These are phyloP conservation scores for Archilochus colubris DNA, from an alignment of 2,113 vertebrate genomes.

Conservation along the genomic window DNA sequence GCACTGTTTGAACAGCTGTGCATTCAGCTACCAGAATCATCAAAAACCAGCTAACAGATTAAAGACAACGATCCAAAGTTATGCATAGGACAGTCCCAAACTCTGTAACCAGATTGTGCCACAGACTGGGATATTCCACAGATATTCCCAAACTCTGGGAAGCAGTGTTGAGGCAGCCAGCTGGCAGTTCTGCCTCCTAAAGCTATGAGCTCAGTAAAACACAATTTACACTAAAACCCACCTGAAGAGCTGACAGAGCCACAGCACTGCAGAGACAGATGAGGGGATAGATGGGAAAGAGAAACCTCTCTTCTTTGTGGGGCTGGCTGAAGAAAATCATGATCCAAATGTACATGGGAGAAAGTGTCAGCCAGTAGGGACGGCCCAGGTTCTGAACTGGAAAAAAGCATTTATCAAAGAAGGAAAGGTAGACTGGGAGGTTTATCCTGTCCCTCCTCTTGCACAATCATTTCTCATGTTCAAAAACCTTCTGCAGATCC, in stretches of 20 bases:
- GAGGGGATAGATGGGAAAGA: conserved; percentile 96
- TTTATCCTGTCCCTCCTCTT: not conserved
- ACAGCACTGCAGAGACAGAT: conserved; percentile 94
- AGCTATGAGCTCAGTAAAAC: not conserved
- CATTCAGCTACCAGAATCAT: not conserved
- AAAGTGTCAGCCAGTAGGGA: conserved; percentile 96
- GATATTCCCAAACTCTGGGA: not conserved
- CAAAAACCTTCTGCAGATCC: not conserved
- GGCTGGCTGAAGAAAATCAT: conserved; percentile 94
- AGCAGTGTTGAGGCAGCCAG: not conserved
- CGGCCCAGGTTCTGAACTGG: conserved; percentile 98
- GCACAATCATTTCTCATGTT: not conserved
- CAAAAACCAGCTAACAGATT: not conserved
- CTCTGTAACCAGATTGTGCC: not conserved
- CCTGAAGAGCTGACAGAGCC: conserved; percentile 95
- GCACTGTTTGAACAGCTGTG: not conserved
- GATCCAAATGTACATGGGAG: conserved; percentile 98
- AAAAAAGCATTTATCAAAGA: conserved; percentile 51
- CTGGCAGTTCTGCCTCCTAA: not conserved
- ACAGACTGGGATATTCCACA: not conserved
- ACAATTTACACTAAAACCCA: conserved; percentile 33
- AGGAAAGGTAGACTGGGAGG: not conserved
- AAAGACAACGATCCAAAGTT: not conserved
- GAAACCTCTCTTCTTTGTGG: conserved; percentile 97
- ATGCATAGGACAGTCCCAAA: not conserved